These are phyloP conservation scores for Indicator maculatus DNA, from an alignment of 2,113 vertebrate genomes.

Conservation along the genomic window DNA sequence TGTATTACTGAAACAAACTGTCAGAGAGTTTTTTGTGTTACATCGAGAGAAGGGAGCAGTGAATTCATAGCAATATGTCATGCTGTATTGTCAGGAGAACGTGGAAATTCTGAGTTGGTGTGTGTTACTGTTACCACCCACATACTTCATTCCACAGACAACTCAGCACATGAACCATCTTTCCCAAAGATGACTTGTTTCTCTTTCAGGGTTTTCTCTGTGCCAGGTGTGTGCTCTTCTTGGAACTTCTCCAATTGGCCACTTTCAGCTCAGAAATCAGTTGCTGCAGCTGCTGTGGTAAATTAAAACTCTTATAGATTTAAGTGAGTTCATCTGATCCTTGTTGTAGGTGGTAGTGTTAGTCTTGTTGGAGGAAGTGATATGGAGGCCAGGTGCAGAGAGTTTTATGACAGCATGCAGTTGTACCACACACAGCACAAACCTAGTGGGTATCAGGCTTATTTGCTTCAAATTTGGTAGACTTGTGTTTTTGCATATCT, in stretches of 20 bases:
- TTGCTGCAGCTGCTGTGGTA: neutral
- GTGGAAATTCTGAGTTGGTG: neutral
- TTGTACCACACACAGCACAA: neutral
- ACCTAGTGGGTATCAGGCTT: neutral
- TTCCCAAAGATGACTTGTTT: neutral
- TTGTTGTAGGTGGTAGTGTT: neutral
- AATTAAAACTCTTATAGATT: neutral
- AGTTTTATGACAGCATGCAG: neutral
- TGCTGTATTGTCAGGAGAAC: neutral
- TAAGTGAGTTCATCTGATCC: neutral
- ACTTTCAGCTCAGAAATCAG: neutral
- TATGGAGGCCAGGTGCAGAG: neutral
- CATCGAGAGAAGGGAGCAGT: neutral
- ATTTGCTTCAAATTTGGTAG: neutral
- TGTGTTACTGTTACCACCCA: neutral
- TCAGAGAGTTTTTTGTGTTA: neutral
- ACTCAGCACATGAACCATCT: neutral
- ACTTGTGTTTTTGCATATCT: neutral
- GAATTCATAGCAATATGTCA: neutral
- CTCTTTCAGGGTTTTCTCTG: neutral
- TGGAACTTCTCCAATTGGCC: constrained; percentile 18
- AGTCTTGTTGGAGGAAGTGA: neutral
- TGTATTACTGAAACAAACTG: neutral
- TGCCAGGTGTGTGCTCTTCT: neutral
- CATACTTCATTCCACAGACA: neutral